phyloP scores from a whole-genome alignment of 2,113 vertebrate genomes.

The Miniopterus natalensis region DNA sequence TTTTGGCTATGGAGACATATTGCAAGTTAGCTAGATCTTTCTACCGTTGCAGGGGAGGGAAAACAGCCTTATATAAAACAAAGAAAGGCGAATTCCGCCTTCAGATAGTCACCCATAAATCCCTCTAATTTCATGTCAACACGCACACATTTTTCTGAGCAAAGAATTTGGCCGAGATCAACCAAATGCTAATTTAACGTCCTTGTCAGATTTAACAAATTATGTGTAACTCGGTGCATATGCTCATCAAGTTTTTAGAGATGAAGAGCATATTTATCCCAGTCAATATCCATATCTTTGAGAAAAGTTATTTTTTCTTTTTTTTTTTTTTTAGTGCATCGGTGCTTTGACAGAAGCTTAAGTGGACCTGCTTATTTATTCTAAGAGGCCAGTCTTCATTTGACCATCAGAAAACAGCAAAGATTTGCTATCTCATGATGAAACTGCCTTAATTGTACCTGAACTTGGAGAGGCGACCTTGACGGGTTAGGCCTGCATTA shows the following conservation, averaged over 20 bases:
- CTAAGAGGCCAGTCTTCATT: not conserved
- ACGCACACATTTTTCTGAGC: conserved; percentile 82
- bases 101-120: conserved; percentile 79
- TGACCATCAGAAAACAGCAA: conserved; percentile 11
- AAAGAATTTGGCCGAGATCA: conserved; percentile 84
- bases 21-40: conserved; percentile 41
- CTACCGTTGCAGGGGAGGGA: not conserved
- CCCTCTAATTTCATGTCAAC: conserved; percentile 83
- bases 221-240: conserved; percentile 73
- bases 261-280: conserved; percentile 72
- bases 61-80: conserved; percentile 69
- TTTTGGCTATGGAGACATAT: conserved; percentile 48
- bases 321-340: not conserved
- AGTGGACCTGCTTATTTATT: conserved; percentile 39
- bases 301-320: conserved; percentile 64
- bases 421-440: conserved; percentile 3
- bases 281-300: conserved; percentile 76
- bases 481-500: conserved; percentile 44
- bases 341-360: not conserved
- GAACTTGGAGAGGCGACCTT: conserved; percentile 58
- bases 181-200: conserved; percentile 85
- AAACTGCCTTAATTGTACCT: conserved; percentile 65
- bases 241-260: conserved; percentile 73
- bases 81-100: conserved; percentile 79
- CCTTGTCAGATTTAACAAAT: conserved; percentile 81